Evolutionary conservation across 2,888 invertebrate genomes (phyloP).

Genomic region (Ophion slaviceki): DNA sequence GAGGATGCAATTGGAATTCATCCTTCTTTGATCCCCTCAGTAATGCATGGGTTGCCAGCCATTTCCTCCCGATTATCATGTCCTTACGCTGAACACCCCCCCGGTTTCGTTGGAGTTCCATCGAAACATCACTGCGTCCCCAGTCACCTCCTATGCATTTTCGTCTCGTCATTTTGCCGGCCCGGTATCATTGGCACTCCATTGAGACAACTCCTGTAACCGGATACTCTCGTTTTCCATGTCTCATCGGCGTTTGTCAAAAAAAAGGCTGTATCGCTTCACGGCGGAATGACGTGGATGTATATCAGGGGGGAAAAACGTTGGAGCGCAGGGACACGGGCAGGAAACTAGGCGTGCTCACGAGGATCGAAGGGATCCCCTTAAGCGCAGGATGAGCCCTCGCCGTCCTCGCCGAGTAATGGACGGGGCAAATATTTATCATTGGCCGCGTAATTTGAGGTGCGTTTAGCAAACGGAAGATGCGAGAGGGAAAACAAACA

Average conservation of each 20-base stretch:
- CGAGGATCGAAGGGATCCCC: conserved; percentile 65
- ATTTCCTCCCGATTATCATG: neutral
- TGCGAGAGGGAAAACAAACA: conserved; percentile 82
- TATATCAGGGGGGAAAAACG: neutral
- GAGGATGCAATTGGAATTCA: neutral
- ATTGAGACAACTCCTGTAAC: conserved; percentile 36
- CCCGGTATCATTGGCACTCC: neutral
- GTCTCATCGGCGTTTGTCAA: conserved; percentile 32
- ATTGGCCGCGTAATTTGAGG: conserved; percentile 82
- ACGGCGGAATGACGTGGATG: conserved; percentile 12
- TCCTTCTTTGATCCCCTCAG: neutral
- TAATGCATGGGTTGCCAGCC: neutral
- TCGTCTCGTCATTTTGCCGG: conserved; percentile 1
- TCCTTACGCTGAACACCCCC: neutral
- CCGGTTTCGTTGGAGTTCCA: neutral
- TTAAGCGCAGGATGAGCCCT: conserved; percentile 64
- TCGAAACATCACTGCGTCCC: neutral
- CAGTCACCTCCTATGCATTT: neutral
- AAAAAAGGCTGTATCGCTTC: neutral
- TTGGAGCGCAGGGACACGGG: conserved; percentile 10
- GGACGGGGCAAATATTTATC: conserved; percentile 82
- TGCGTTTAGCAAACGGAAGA: conserved; percentile 82
- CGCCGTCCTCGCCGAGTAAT: conserved; percentile 73
- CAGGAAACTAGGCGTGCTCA: conserved; percentile 34
- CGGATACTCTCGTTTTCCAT: conserved; percentile 63